Base-by-base conservation (phyloP, 2,888 invertebrate genomes). In the Drosophila nigricruria region DNA sequence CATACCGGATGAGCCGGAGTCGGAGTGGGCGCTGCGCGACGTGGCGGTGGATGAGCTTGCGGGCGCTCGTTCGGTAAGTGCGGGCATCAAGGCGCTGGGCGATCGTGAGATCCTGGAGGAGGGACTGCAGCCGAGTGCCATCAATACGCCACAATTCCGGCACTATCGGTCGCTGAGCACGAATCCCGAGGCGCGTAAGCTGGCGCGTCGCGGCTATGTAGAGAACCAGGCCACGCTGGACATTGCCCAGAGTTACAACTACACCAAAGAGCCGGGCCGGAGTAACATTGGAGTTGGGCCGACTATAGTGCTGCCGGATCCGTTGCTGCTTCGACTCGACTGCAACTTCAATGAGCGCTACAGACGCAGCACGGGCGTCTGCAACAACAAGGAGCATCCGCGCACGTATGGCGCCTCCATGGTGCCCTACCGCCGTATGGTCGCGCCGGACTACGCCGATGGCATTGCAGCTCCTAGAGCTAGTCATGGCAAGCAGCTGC, bases 361-460 rank as follows among this genome's bases (percentile, higher is more conserved):
- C 91, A 93, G 97, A 20, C 94, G 94, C 0, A 93, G 94, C 40
- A 95, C 96, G 80, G 97, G 97, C 0, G 94, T 94, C 4, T 97
- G 97, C 91, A 97, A 97, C 90, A 96, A 96, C 91, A 91, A 95
- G 66, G 82, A 93, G 10, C 93, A 96, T 77, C 95, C 96, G 0
- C 91, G 93, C n/a, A 92, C 93, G 3, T 96, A 94, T 94, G 97
- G 97, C 0, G 95, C 95, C 0, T 94, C 96, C 0, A 95, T 95
- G 90, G 95, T 94, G n/a, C 96, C 96, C 0, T 97, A 96, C 82
- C 94, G 96, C 61, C 94, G 93, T 18, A 94, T 95, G n/a, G 90
- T 97, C 8, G 94, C 95, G 0, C 95, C 97, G 0, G 95, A 95
- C 86, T 97, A 97, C 91, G 95, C 94, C 12, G 97, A 97, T 90